Conservation (phyloP, 2,888 invertebrate genomes). For the Tenthredo livida region DNA sequence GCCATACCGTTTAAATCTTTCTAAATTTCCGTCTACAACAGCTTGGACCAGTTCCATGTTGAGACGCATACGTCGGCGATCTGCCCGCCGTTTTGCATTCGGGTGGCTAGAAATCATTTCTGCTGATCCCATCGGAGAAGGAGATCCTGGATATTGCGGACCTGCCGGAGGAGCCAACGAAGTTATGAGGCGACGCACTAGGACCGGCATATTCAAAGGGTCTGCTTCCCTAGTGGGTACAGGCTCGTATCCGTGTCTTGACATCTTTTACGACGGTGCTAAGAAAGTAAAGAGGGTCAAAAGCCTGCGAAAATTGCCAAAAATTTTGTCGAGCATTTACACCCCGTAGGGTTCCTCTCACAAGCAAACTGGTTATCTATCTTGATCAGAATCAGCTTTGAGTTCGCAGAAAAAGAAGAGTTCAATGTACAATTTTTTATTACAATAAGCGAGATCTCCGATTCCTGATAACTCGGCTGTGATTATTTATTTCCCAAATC, state of each 20-base stretch:
- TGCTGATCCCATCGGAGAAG: slow-evolving; percentile 61
- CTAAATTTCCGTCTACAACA: slow-evolving; percentile 75
- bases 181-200: not conserved
- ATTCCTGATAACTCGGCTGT: not conserved
- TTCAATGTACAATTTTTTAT: not conserved
- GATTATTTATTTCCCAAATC: not conserved
- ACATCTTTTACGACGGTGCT: slow-evolving; percentile 47
- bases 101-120: slow-evolving; percentile 65
- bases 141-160: slow-evolving; percentile 35
- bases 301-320: slow-evolving; percentile 50
- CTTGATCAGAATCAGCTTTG: not conserved
- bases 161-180: not conserved
- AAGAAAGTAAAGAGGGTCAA: slow-evolving; percentile 45
- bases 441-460: not conserved
- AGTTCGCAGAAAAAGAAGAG: not conserved
- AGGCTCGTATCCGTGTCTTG: slow-evolving; percentile 41
- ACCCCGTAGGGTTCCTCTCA: too few relatives aligned
- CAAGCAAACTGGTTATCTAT: too few relatives aligned
- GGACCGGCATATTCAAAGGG: not conserved
- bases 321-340: slow-evolving; percentile 15
- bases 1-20: slow-evolving; percentile 76
- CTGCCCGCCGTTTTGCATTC: slow-evolving; percentile 76
- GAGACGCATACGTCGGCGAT: slow-evolving; percentile 77
- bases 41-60: slow-evolving; percentile 80
- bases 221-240: slow-evolving; percentile 37